Evolutionary conservation across 2,888 invertebrate species (phyloP).

Genomic region (Heliconius ismenius): DNA sequence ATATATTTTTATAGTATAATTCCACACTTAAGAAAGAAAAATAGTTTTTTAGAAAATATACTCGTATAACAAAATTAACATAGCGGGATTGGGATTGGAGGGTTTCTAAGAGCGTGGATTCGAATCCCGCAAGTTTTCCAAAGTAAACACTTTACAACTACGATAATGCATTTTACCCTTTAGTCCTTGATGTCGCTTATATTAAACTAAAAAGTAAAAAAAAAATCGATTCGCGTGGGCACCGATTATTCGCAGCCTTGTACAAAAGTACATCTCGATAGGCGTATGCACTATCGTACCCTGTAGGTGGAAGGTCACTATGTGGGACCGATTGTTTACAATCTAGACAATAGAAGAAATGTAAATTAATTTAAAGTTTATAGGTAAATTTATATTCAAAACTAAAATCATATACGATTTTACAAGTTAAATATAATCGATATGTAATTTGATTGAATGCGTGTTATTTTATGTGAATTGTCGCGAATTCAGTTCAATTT

Average conservation of each 20-base stretch:
- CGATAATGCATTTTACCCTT: neutral
- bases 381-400: neutral
- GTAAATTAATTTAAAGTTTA: conserved; percentile 3
- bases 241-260: conserved; percentile 29
- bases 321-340: conserved; percentile 22
- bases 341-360: conserved; percentile 22
- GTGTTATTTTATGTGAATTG: too few relatives aligned
- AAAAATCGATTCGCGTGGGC: conserved; percentile 29
- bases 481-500: neutral
- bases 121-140: neutral
- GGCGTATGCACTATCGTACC: conserved; percentile 19
- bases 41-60: too few relatives aligned
- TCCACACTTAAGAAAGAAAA: too few relatives aligned
- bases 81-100: too few relatives aligned
- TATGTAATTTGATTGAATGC: too few relatives aligned
- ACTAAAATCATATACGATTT: neutral
- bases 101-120: too few relatives aligned
- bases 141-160: neutral
- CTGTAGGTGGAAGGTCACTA: conserved; percentile 29
- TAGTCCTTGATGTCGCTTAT: neutral
- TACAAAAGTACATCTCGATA: conserved; percentile 18
- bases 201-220: neutral
- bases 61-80: too few relatives aligned
- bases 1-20: too few relatives aligned
- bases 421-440: neutral